phyloP scores from a whole-genome alignment of 2,888 invertebrate genomes.

The Standfussiana lucernea region DNA sequence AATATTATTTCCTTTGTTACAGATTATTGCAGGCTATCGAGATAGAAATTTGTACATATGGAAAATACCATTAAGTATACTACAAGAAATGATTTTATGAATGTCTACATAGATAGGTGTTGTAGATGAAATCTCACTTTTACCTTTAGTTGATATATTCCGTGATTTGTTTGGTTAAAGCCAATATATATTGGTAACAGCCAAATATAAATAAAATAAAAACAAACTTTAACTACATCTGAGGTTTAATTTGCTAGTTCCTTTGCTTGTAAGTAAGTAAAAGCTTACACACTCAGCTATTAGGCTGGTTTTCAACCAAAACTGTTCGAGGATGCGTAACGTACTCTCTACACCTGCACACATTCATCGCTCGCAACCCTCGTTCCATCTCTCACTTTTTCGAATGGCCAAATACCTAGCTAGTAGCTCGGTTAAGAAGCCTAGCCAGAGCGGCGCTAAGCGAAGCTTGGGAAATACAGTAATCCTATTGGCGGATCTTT shows the following conservation, averaged over 20 bases:
- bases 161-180: slow-evolving; percentile 69
- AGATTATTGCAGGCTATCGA: slow-evolving; percentile 93
- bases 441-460: neutral
- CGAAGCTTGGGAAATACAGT: neutral
- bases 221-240: slow-evolving; percentile 39
- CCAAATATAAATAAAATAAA: slow-evolving; percentile 67
- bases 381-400: neutral
- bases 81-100: slow-evolving; percentile 89
- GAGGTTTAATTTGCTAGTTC: slow-evolving; percentile 21
- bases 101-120: slow-evolving; percentile 67
- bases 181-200: slow-evolving; percentile 66
- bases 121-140: slow-evolving; percentile 74
- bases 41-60: slow-evolving; percentile 92
- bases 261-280: neutral
- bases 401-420: neutral
- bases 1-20: slow-evolving; percentile 75
- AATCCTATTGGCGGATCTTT: neutral
- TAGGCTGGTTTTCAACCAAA: neutral
- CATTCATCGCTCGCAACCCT: neutral
- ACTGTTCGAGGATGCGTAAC: neutral
- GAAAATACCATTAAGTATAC: slow-evolving; percentile 90
- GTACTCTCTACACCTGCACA: neutral
- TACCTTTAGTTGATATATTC: slow-evolving; percentile 60
- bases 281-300: neutral
- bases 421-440: neutral